Evolutionary conservation across 2,888 invertebrate genomes (phyloP).

Genomic region (Himalopsyche tibetana): DNA sequence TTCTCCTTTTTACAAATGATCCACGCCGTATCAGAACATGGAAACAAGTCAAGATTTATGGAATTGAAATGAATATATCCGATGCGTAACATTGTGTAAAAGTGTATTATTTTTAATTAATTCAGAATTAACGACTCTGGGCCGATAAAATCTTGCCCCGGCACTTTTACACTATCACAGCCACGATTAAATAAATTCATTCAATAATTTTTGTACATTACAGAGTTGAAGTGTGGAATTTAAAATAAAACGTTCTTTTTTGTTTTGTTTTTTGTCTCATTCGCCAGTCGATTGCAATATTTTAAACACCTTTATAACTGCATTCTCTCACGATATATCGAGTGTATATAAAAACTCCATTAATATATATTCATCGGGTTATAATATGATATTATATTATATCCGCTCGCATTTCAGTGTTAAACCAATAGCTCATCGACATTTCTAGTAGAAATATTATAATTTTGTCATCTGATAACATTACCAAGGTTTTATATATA

Average conservation of each 20-base stretch:
- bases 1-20: slow-evolving; percentile 8
- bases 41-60: neutral
- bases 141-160: neutral
- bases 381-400: too few relatives aligned
- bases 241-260: neutral
- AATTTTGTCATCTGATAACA: too few relatives aligned
- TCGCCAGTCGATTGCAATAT: neutral
- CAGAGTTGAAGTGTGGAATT: slow-evolving; percentile 10
- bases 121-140: slow-evolving; percentile 1
- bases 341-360: neutral
- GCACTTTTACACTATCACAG: neutral
- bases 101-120: neutral
- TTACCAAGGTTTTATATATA: too few relatives aligned
- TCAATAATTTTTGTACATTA: neutral
- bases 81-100: slow-evolving; percentile 4
- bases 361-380: too few relatives aligned
- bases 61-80: neutral
- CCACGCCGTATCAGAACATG: neutral
- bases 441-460: too few relatives aligned
- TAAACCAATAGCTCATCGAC: too few relatives aligned
- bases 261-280: neutral
- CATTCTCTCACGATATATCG: neutral
- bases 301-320: neutral
- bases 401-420: too few relatives aligned
- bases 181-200: neutral